A percentile compares a stretch with the other conserved stretches of the same genome.
Evolutionary conservation across 2,888 invertebrate species (phyloP).

Genomic region (Drosophila flavopinicola): DNA sequence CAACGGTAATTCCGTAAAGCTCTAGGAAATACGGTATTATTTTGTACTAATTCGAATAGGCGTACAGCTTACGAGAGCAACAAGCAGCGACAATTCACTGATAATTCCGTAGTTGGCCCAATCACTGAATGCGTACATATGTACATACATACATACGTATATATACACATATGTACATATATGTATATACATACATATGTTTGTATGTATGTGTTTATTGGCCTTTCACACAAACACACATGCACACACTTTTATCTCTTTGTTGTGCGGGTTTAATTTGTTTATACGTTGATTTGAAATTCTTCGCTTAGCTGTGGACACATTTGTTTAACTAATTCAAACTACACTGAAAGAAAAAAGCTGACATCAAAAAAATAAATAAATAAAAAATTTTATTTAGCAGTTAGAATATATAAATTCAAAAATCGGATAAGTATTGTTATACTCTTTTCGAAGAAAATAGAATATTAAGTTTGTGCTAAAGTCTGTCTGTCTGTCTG

Average conservation of each 20-base stretch:
- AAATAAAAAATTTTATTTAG: no score
- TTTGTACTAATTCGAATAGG: slow-evolving; percentile 81
- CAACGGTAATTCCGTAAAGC: slow-evolving; percentile 75
- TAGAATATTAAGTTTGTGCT: no score
- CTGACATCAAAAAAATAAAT: no score
- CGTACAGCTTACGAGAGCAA: slow-evolving; percentile 60
- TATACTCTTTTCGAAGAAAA: no score
- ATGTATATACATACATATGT: background rate
- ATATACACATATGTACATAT: background rate
- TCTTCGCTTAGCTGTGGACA: slow-evolving; percentile 53
- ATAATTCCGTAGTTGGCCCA: slow-evolving; percentile 38
- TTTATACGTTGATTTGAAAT: slow-evolving; percentile 60
- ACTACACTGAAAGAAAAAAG: slow-evolving; percentile 38
- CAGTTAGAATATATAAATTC: no score
- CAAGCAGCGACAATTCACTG: slow-evolving; percentile 28
- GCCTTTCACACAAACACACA: background rate
- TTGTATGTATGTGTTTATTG: background rate
- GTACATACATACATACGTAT: no score
- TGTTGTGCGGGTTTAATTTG: slow-evolving; percentile 59
- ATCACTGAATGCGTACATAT: background rate
- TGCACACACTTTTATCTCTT: slow-evolving; percentile 36
- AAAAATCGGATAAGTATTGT: no score
- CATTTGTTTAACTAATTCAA: slow-evolving; percentile 64
- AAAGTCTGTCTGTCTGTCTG: no score
- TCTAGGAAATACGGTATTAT: slow-evolving; percentile 81